phyloP scores from a whole-genome alignment of 2,888 invertebrate genomes.

The Leptinotarsa rubiginosa region DNA sequence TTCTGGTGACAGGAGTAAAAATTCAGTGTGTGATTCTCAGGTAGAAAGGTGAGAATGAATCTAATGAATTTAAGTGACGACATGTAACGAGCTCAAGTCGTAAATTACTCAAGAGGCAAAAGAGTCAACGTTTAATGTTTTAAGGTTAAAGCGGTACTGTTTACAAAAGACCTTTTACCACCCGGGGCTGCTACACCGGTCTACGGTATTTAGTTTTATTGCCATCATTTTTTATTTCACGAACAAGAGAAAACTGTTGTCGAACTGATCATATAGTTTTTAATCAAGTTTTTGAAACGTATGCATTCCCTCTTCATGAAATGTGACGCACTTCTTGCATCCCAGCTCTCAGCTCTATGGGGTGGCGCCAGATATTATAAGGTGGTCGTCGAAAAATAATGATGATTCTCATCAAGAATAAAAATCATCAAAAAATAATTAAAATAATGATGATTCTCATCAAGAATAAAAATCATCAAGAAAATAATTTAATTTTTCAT shows the following conservation, averaged over 20 bases:
- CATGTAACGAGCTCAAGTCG: slow-evolving; percentile 49
- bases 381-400: too few species aligned
- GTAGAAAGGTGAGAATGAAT: slow-evolving; percentile 32
- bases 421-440: too few species aligned
- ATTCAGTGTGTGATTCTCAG: slow-evolving; percentile 22
- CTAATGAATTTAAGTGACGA: slow-evolving; percentile 51
- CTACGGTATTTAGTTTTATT: slow-evolving; percentile 40
- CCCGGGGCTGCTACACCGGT: slow-evolving; percentile 40
- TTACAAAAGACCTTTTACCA: slow-evolving; percentile 47
- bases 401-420: too few species aligned
- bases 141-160: slow-evolving; percentile 50
- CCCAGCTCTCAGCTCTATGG: neutral
- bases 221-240: slow-evolving; percentile 32
- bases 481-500: too few species aligned
- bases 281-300: neutral
- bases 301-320: slow-evolving; percentile 12
- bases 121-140: slow-evolving; percentile 54
- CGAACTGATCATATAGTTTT: slow-evolving; percentile 19
- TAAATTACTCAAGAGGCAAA: slow-evolving; percentile 49
- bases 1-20: neutral
- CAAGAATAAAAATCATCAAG: too few species aligned
- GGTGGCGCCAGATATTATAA: too few species aligned
- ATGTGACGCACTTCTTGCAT: neutral
- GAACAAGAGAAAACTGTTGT: slow-evolving; percentile 14
- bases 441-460: too few species aligned